A percentile compares a stretch with the other conserved stretches of the same genome.
These are phyloP conservation scores for Apostichopus parvimensis DNA, from an alignment of 35 echinoderm and acorn worm species.

Conservation along the genomic window DNA sequence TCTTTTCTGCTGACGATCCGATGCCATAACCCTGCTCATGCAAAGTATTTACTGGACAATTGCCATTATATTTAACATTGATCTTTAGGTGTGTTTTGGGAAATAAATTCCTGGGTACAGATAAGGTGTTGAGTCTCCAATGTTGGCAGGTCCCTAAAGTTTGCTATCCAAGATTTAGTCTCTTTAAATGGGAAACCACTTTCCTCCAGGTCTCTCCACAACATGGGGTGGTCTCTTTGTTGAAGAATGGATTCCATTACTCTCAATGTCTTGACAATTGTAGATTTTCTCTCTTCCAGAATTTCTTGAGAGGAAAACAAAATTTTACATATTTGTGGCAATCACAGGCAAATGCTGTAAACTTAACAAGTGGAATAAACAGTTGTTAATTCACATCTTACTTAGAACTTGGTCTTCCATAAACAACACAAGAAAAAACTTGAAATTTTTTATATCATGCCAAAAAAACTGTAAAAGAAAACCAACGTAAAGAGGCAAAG, in stretches of 20 bases:
- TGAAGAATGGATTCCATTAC: background rate
- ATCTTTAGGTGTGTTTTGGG: background rate
- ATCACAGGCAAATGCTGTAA: too few relatives aligned
- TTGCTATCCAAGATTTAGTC: background rate
- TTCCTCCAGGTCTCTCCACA: slow-evolving; percentile 7
- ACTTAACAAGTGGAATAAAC: too few relatives aligned
- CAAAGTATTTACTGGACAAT: too few relatives aligned
- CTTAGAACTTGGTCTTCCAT: too few relatives aligned
- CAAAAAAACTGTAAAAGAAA: too few relatives aligned
- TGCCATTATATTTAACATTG: background rate
- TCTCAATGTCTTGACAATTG: background rate
- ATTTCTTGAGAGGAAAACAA: background rate
- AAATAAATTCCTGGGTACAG: background rate
- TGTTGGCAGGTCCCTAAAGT: background rate
- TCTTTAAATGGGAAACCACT: background rate
- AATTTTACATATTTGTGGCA: too few relatives aligned
- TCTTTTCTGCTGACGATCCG: background rate
- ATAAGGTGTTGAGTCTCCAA: background rate
- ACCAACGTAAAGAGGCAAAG: too few relatives aligned
- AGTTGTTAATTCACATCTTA: too few relatives aligned
- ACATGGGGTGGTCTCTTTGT: background rate
- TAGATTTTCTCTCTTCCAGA: slow-evolving; percentile 8
- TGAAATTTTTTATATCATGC: too few relatives aligned
- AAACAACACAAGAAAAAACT: too few relatives aligned
- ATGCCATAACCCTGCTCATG: background rate